Evolutionary conservation across 2,113 vertebrate species (phyloP).

Genomic region (Vidua chalybeata): DNA sequence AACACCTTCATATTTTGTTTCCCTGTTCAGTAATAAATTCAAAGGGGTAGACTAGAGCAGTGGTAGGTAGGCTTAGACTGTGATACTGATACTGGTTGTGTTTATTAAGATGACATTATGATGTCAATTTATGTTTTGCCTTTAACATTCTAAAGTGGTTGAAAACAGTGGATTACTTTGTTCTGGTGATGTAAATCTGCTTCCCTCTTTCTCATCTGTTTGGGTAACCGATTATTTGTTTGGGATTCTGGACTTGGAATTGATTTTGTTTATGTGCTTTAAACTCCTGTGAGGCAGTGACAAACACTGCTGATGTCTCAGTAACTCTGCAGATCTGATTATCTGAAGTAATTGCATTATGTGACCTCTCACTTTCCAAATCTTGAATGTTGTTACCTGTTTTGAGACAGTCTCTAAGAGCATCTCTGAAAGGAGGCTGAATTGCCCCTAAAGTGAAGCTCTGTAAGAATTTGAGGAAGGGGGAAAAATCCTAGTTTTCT

Average conservation of each 20-base stretch:
- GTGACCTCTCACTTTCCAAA: not conserved
- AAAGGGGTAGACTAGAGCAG: not conserved
- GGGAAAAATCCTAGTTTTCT: not conserved
- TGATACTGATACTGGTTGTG: not conserved
- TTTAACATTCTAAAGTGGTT: slow-evolving; percentile 16
- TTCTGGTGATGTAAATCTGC: not conserved
- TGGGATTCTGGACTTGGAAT: slow-evolving; percentile 26
- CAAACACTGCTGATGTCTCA: slow-evolving; percentile 5
- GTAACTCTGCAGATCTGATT: slow-evolving; percentile 1
- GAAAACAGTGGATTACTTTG: slow-evolving; percentile 4
- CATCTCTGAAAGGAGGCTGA: not conserved
- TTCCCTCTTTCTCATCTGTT: not conserved
- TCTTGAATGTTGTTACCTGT: not conserved
- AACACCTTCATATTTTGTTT: not conserved
- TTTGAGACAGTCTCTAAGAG: not conserved
- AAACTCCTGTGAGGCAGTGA: slow-evolving; percentile 24
- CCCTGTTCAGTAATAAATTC: not conserved
- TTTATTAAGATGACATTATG: not conserved
- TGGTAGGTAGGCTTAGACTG: not conserved
- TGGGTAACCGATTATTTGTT: slow-evolving; percentile 20
- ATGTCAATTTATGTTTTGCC: slow-evolving; percentile 6
- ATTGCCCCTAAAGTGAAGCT: not conserved
- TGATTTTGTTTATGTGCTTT: slow-evolving; percentile 46
- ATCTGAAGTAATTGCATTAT: not conserved
- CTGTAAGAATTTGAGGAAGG: not conserved